phyloP scores from a whole-genome alignment of 2,888 invertebrate genomes.

The Brachylomia viminalis region DNA sequence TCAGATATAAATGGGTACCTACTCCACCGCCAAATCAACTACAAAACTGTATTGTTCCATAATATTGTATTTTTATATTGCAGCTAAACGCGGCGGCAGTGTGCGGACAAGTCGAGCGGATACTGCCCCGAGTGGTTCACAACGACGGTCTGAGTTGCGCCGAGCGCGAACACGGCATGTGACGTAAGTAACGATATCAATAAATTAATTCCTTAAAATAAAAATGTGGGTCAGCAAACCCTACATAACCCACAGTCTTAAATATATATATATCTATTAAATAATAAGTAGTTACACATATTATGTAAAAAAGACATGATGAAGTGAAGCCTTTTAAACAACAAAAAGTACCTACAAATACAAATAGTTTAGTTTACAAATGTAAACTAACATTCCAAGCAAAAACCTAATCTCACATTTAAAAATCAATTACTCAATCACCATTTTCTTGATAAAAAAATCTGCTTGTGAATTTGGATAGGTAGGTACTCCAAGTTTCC shows the following conservation, averaged over 20 bases:
- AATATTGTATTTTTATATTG: not conserved
- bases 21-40: no score
- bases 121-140: slow-evolving; percentile 74
- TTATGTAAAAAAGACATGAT: no score
- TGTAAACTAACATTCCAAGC: no score
- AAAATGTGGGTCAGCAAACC: not conserved
- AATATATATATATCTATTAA: no score
- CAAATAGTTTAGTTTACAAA: no score
- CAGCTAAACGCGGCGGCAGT: slow-evolving; percentile 70
- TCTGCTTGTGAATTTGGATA: no score
- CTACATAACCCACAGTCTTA: not conserved
- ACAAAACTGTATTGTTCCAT: not conserved
- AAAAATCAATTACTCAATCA: not conserved
- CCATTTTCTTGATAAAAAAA: not conserved
- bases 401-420: no score
- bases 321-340: no score
- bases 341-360: no score
- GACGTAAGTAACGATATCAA: slow-evolving; percentile 64
- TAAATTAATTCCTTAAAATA: not conserved
- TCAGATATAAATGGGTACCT: not conserved
- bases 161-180: slow-evolving; percentile 72
- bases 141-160: slow-evolving; percentile 72
- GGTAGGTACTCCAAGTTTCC: not conserved
- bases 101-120: slow-evolving; percentile 70
- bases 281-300: no score